Evolutionary conservation across 2,888 invertebrate genomes (phyloP).

Genomic region (Bombylius discolor): DNA sequence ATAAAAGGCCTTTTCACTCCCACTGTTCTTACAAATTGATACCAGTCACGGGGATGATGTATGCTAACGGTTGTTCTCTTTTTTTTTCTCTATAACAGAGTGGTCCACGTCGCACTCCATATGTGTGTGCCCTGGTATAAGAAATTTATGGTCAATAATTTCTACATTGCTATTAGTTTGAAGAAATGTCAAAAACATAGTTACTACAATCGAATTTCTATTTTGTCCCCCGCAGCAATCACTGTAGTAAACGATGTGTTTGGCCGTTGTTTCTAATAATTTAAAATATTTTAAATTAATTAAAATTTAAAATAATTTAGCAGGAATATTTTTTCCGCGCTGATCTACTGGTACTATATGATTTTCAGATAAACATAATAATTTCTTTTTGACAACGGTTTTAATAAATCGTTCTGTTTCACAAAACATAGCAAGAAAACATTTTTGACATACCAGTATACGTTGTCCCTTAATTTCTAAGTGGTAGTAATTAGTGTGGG

Average conservation of each 20-base stretch:
- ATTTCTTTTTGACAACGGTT: slow-evolving; percentile 5
- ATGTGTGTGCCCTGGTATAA: slow-evolving; percentile 6
- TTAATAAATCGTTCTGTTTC: slow-evolving; percentile 10
- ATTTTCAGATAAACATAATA: not conserved
- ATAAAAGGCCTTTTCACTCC: not conserved
- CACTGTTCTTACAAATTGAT: not conserved
- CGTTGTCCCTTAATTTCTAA: slow-evolving; percentile 6
- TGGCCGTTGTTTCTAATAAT: not conserved
- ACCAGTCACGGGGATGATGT: not conserved
- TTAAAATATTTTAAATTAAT: not conserved
- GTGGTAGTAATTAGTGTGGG: not conserved
- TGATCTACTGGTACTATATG: not conserved
- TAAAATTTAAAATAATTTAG: not conserved
- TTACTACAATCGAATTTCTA: slow-evolving; percentile 1
- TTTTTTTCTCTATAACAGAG: not conserved
- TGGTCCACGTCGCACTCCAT: not conserved
- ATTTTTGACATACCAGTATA: slow-evolving; percentile 8
- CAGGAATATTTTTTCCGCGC: not conserved
- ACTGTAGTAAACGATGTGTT: slow-evolving; percentile 7
- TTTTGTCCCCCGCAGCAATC: not conserved
- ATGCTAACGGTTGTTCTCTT: too few species aligned
- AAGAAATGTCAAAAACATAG: slow-evolving; percentile 8
- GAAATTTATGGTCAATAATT: slow-evolving; percentile 6
- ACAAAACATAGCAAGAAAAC: slow-evolving; percentile 8
- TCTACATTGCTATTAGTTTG: not conserved